Evolutionary conservation across 2,113 vertebrate genomes (phyloP), one percentile per base, ranked within the genome.

Genomic region (Notarius quadriscutis): DNA sequence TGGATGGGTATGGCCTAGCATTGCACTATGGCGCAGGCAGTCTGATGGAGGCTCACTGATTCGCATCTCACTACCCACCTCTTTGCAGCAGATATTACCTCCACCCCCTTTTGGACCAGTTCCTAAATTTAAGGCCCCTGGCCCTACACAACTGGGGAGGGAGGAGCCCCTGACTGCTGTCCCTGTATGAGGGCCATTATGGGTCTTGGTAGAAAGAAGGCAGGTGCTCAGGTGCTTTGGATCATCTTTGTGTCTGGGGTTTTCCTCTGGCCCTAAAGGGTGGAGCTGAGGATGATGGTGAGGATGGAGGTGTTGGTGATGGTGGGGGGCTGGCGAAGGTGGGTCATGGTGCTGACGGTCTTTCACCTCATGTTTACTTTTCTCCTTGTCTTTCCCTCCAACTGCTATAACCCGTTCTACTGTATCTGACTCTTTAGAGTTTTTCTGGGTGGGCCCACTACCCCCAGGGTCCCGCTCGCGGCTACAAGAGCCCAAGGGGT

Each of bases 401-500:
- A 96, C 92, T 83, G 94, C 95, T 86, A 94, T 92, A 41, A 95
- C 95, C 5, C 95, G 95, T 84, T 98, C 98, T 0, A 65, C 80
- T 65, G 84, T 58, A 51, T 88, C 90, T 22, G 74, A 55, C 34
- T 96, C 95, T 93, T 97, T 98, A 90, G 94, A 83, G 88, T 92
- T 94, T 93, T 97, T 98, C 78, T 94, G 95, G 48, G 92, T 88
- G n/a, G 78, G 60, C 14, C 83, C 87, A 83, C 84, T 92, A 94
- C 96, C 92, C 27, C 94, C 93, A 0, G 91, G 89, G 87, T 98
- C 97, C 7, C 96, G 94, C 89, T 98, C 97, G 0, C 96, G 94
- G 93, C 96, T 97, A 92, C 97, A 97, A 88, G 97, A 96, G 81
- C 97, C 93, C 1, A 96, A 85, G 0, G 97, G 95, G 91, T 96